phyloP scores from a whole-genome alignment of 2,797 vertebrate species.

The Crocidura indochinensis region DNA sequence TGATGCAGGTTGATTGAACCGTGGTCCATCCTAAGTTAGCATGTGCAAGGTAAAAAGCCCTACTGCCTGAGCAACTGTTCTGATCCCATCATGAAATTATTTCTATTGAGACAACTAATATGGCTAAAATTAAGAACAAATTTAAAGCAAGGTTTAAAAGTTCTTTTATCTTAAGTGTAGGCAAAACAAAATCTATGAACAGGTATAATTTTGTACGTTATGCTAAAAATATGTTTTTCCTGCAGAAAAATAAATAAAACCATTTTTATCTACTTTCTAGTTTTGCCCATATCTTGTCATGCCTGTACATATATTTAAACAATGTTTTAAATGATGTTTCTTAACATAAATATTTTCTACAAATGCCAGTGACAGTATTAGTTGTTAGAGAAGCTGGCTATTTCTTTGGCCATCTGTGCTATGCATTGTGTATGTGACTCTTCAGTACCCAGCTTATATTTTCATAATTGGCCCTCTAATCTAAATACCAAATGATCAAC shows the following conservation, averaged over 20 bases:
- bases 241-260: not conserved
- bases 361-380: conserved; percentile 49
- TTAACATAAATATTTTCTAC: conserved; percentile 49
- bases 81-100: too few species aligned
- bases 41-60: too few species aligned
- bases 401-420: conserved; percentile 76
- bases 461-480: conserved; percentile 80
- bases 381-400: conserved; percentile 53
- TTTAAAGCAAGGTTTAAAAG: conserved; percentile 7
- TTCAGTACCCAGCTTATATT: conserved; percentile 67
- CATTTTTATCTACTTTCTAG: not conserved
- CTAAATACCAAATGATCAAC: conserved; percentile 82
- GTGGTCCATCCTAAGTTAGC: too few species aligned
- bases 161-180: not conserved
- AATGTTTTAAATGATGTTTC: conserved; percentile 21
- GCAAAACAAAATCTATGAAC: not conserved
- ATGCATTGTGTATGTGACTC: conserved; percentile 62
- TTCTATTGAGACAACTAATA: not conserved
- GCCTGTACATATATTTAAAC: conserved; percentile 34
- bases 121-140: not conserved
- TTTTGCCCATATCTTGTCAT: not conserved
- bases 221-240: not conserved
- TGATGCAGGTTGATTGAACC: too few species aligned
- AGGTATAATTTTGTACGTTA: not conserved
- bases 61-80: too few species aligned